Evolutionary conservation across 2,888 invertebrate genomes (phyloP).

Genomic region (Callyntrura sp.): DNA sequence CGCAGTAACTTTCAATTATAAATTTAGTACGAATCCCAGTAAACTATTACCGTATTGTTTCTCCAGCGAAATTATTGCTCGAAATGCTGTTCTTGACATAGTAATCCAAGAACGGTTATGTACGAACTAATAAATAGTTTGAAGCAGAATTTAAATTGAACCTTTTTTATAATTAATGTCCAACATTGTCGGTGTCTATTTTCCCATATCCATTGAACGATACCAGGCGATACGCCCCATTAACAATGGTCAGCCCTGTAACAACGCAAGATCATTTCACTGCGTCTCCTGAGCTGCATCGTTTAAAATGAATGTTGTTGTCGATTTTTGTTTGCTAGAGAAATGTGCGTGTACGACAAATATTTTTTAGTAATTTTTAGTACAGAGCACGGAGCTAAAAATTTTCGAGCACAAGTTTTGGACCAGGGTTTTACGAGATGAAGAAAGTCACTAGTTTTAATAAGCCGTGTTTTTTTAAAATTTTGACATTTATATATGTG

Average conservation of each 20-base stretch:
- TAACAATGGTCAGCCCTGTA: neutral
- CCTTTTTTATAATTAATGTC: constrained; percentile 6
- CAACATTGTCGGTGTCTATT: no score
- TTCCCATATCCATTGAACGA: constrained; percentile 10
- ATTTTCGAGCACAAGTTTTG: constrained; percentile 76
- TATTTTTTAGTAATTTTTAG: constrained; percentile 25
- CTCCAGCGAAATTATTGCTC: constrained; percentile 36
- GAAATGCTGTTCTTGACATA: constrained; percentile 12
- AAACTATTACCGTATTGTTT: neutral
- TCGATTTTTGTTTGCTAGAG: neutral
- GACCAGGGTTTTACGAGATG: constrained; percentile 76
- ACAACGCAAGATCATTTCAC: neutral
- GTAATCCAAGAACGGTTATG: constrained; percentile 28
- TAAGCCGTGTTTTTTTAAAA: constrained; percentile 33
- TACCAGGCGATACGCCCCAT: constrained; percentile 4
- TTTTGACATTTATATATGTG: no score
- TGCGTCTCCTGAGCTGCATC: constrained; percentile 30
- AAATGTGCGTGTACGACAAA: constrained; percentile 47
- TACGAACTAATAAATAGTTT: neutral
- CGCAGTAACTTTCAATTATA: no score
- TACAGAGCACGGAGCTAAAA: constrained; percentile 13
- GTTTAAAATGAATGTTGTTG: constrained; percentile 19
- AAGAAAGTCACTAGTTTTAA: constrained; percentile 74
- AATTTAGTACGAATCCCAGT: no score
- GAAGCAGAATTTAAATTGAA: neutral